A percentile compares a stretch with the other conserved stretches of the same genome.
These are phyloP conservation scores for Hydroisotoma schaefferi DNA, from an alignment of 2,888 invertebrate genomes.

Conservation along the genomic window DNA sequence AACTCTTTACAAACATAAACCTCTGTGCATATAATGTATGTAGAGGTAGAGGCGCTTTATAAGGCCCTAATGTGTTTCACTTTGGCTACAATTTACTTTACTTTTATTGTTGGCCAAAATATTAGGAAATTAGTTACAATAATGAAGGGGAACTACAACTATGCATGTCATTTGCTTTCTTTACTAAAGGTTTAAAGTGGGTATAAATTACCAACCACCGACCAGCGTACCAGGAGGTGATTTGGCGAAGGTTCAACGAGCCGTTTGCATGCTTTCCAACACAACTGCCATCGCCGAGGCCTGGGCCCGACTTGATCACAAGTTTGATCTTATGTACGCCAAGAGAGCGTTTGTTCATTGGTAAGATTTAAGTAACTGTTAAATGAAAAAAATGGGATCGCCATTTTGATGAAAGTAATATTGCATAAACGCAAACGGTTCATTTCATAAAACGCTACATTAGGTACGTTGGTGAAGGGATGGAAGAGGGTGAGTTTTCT, in stretches of 20 bases:
- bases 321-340: constrained; percentile 95
- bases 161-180: not conserved
- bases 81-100: too few species aligned
- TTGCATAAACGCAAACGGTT: not conserved
- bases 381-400: not conserved
- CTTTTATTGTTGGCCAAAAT: too few species aligned
- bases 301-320: constrained; percentile 94
- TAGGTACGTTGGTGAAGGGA: constrained; percentile 65
- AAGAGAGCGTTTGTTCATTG: constrained; percentile 96
- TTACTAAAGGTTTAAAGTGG: constrained; percentile 25
- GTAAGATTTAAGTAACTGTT: constrained; percentile 52
- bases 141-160: too few species aligned
- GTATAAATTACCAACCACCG: constrained; percentile 46
- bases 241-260: constrained; percentile 69
- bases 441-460: too few species aligned
- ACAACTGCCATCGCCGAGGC: constrained; percentile 96
- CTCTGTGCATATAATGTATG: too few species aligned
- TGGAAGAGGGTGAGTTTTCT: constrained; percentile 54
- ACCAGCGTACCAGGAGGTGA: constrained; percentile 46
- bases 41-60: too few species aligned
- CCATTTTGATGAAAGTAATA: not conserved
- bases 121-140: too few species aligned
- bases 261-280: constrained; percentile 82
- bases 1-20: too few species aligned
- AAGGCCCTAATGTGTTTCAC: too few species aligned